Base-by-base conservation (phyloP, 2,888 invertebrate genomes). In the Leptarthrus brevirostris region DNA sequence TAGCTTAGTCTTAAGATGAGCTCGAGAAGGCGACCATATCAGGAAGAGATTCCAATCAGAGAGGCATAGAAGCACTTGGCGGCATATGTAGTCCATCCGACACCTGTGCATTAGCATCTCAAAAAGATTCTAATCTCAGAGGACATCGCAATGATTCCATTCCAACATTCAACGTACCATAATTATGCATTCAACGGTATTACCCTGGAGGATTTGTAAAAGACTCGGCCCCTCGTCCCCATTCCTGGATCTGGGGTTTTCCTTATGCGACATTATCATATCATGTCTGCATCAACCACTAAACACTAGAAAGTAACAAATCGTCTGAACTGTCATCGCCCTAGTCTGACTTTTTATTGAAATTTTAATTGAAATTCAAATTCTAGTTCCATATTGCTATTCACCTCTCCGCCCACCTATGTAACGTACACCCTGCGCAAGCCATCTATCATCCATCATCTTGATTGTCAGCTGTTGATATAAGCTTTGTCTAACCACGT, bases 51-150 rank as follows among this genome's bases (percentile, higher is more conserved):
- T 34, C 36, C 34, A 69, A 69, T 69, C 69, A 30, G 12, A 40
- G 30, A 34, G 30, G 34, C 34, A 69, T 22, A 14, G 47, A 5
- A 16, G 66, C 69, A 54, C 30, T 52, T 52, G 52, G 16, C 44
- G 49, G 69, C 12, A n/a, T 40, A 52, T 22, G 26, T 14, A 54
- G 54, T 10, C 14, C n/a, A 26, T 5, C 12, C 26, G 34, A 49
- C 69, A 69, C 69, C 69, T 69, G 69, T 52, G 69, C 52, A 69
- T 69, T 69, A 52, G 52, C 69, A 69, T 69, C 69, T 69, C 52
- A 69, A 69, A 69, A 30, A 30, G 69, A 34, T 52, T 69, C 52
- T 52, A 20, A 69, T 52, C 52, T 52, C 44, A 24, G 69, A 49
- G 52, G 52, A 52, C 34, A 49, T 34, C 52, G 30, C 22, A 52